Percentiles rank a stretch among this genome's conserved stretches.
Conservation (phyloP, 2,113 vertebrate genomes). For the Carassius gibelio region DNA sequence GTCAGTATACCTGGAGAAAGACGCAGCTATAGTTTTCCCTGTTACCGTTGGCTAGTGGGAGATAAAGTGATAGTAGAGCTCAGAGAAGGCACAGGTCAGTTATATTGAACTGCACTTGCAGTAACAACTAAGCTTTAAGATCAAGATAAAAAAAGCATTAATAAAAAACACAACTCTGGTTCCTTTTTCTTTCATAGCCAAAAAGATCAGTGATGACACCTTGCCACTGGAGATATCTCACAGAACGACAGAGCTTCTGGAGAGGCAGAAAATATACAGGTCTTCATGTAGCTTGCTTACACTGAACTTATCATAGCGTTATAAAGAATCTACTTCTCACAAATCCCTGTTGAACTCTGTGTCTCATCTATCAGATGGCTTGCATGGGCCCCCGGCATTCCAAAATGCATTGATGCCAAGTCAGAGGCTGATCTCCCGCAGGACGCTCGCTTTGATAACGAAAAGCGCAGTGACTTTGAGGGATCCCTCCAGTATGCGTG, state of each 20-base stretch:
- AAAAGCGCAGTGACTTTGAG: slow-evolving; percentile 81
- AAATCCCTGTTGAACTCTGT: neutral
- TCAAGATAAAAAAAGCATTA: neutral
- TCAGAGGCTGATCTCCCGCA: slow-evolving; percentile 76
- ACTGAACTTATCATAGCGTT: neutral
- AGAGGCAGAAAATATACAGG: slow-evolving; percentile 75
- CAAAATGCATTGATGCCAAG: slow-evolving; percentile 76
- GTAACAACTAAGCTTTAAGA: neutral
- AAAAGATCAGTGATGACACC: slow-evolving; percentile 64
- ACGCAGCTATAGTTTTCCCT: slow-evolving; percentile 74
- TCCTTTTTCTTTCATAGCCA: slow-evolving; percentile 64
- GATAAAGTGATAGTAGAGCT: slow-evolving; percentile 67
- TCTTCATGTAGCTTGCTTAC: slow-evolving; percentile 47
- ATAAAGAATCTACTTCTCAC: neutral
- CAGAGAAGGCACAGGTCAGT: slow-evolving; percentile 75
- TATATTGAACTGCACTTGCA: neutral
- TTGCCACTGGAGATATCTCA: slow-evolving; percentile 68
- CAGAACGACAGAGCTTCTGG: slow-evolving; percentile 75
- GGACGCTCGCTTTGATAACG: slow-evolving; percentile 80
- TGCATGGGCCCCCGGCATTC: slow-evolving; percentile 76
- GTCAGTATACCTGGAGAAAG: slow-evolving; percentile 65
- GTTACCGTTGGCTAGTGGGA: slow-evolving; percentile 81
- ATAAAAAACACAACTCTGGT: neutral
- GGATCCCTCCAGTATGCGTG: slow-evolving; percentile 73
- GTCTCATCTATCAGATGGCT: slow-evolving; percentile 73